phyloP scores from a whole-genome alignment of 2,797 vertebrate genomes.

The Melanotaenia trifasciata region DNA sequence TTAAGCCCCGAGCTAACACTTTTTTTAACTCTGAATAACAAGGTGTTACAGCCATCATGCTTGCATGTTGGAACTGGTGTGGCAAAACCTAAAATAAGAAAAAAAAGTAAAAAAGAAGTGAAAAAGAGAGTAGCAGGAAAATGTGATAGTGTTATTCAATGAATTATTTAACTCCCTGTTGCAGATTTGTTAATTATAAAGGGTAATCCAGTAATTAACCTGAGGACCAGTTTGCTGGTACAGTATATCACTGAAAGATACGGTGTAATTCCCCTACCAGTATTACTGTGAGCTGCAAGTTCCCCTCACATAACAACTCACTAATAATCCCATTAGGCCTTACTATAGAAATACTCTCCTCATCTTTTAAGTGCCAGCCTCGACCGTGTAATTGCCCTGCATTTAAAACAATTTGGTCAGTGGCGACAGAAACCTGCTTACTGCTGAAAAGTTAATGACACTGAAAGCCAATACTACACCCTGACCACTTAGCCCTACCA shows the following conservation, averaged over 20 bases:
- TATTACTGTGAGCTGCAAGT: constrained; percentile 55
- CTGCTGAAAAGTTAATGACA: constrained; percentile 85
- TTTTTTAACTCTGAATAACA: constrained; percentile 57
- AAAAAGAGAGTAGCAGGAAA: constrained; percentile 45
- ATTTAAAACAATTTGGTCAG: constrained; percentile 86
- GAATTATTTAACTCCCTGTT: constrained; percentile 73
- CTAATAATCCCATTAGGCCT: constrained; percentile 83
- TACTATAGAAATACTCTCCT: constrained; percentile 77
- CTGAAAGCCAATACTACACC: constrained; percentile 79
- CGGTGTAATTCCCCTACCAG: constrained; percentile 60
- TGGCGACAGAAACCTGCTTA: constrained; percentile 82
- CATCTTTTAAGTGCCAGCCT: constrained; percentile 75
- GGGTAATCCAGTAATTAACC: constrained; percentile 80
- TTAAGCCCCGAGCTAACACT: constrained; percentile 70
- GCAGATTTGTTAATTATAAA: constrained; percentile 79
- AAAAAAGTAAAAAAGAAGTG: constrained; percentile 6
- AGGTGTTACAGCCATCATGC: constrained; percentile 42
- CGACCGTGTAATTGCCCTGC: constrained; percentile 80
- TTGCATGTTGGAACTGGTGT: constrained; percentile 29
- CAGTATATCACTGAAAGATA: constrained; percentile 64
- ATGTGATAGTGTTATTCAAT: constrained; percentile 56
- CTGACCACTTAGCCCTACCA: constrained; percentile 66
- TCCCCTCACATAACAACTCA: constrained; percentile 63
- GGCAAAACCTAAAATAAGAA: constrained; percentile 12
- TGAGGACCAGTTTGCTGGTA: constrained; percentile 64